Percentiles rank a stretch among this genome's conserved stretches.
Evolutionary conservation across 2,888 invertebrate genomes (phyloP).

Genomic region (Phaedon cochleariae): DNA sequence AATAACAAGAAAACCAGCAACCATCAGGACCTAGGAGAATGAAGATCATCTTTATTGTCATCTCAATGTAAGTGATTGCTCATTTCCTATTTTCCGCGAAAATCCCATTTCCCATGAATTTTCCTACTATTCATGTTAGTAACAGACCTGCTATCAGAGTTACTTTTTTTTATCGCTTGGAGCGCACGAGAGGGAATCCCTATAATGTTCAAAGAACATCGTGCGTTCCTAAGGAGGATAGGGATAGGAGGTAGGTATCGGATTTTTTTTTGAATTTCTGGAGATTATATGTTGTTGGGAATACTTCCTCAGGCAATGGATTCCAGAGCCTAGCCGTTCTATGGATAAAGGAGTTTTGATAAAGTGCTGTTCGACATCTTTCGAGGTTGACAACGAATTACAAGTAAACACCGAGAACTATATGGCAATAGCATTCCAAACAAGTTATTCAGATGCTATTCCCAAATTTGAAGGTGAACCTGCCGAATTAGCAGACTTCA

Average conservation of each 20-base stretch:
- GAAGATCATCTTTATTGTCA: background rate
- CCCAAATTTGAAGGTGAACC: slow-evolving; percentile 3
- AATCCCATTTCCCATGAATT: background rate
- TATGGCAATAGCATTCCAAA: background rate
- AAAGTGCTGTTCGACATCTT: no score
- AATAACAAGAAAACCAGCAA: background rate
- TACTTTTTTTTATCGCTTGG: background rate
- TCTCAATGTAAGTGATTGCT: slow-evolving; percentile 4
- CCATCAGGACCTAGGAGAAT: background rate
- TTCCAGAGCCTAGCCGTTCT: no score
- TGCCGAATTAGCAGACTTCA: slow-evolving; percentile 1
- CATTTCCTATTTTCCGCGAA: background rate
- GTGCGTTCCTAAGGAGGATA: no score
- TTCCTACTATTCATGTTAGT: background rate
- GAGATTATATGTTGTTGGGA: no score
- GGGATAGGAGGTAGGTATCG: no score
- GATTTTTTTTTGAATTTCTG: no score
- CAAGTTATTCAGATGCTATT: background rate
- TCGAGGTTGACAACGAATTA: no score
- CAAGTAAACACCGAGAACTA: background rate
- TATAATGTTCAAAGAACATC: no score
- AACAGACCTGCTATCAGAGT: no score
- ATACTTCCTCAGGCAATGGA: no score
- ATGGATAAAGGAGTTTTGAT: no score
- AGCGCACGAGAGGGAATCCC: no score